Conservation (phyloP, 2,888 invertebrate genomes). For the Cybosia mesomella region DNA sequence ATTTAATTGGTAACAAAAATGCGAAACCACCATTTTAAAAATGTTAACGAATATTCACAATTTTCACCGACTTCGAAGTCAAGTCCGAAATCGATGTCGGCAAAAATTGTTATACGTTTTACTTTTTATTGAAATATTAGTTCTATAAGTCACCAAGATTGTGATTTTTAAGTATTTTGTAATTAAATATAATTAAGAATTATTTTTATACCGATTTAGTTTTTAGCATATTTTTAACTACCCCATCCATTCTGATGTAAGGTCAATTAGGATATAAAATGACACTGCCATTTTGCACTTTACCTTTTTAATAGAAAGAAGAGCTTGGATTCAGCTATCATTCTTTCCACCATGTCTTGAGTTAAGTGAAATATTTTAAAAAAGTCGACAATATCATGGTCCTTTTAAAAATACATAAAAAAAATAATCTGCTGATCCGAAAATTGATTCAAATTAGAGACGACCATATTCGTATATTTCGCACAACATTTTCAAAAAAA, state of each 20-base stretch:
- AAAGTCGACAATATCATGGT: neutral
- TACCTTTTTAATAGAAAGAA: conserved; percentile 40
- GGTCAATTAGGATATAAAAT: conserved; percentile 54
- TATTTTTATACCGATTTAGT: conserved; percentile 80
- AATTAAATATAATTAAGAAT: conserved; percentile 63
- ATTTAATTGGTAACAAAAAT: conserved; percentile 35
- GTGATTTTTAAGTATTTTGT: conserved; percentile 78
- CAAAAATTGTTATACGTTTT: conserved; percentile 30
- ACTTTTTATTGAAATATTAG: conserved; percentile 56
- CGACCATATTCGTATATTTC: neutral
- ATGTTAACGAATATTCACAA: conserved; percentile 7
- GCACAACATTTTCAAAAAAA: neutral
- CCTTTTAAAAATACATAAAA: neutral
- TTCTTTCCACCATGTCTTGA: neutral
- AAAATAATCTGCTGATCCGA: too few relatives aligned
- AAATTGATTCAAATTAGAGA: neutral
- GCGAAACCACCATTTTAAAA: conserved; percentile 19
- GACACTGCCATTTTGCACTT: conserved; percentile 80
- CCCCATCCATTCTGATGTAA: conserved; percentile 31
- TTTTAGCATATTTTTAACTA: conserved; percentile 51
- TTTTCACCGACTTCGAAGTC: conserved; percentile 14
- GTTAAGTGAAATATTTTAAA: neutral
- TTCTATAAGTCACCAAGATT: conserved; percentile 75
- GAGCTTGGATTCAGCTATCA: neutral
- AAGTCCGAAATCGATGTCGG: neutral